Evolutionary conservation across 2,797 vertebrate genomes (phyloP).

Genomic region (Cynodonichthys magdalenae): DNA sequence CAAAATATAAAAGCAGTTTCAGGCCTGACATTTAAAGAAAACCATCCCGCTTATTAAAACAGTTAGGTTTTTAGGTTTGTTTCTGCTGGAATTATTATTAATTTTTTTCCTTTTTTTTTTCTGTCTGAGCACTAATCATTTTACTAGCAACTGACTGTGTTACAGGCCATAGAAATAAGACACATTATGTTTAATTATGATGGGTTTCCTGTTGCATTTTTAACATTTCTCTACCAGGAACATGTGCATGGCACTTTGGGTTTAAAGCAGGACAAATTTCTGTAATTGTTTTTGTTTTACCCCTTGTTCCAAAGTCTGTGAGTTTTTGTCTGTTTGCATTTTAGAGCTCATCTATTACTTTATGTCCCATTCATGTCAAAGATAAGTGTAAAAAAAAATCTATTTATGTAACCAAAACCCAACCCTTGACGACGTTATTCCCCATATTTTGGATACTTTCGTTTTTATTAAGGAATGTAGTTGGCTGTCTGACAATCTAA

Average conservation of each 20-base stretch:
- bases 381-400: constrained; percentile 6
- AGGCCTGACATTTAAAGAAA: background rate
- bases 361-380: background rate
- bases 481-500: constrained; percentile 10
- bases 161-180: constrained; percentile 19
- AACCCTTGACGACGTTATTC: constrained; percentile 20
- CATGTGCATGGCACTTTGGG: constrained; percentile 50
- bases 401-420: constrained; percentile 15
- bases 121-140: background rate
- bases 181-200: constrained; percentile 25
- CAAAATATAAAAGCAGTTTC: background rate
- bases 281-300: constrained; percentile 8
- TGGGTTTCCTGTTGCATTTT: constrained; percentile 55
- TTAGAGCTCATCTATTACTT: constrained; percentile 12
- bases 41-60: background rate
- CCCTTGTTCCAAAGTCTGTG: too few species aligned
- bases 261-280: constrained; percentile 48
- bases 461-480: background rate
- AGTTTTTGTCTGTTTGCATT: constrained; percentile 5
- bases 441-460: constrained; percentile 4
- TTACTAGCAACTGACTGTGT: background rate
- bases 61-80: background rate
- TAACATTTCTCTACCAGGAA: constrained; percentile 55
- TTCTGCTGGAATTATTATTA: background rate
- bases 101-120: background rate